Base-by-base conservation (phyloP, 2,888 invertebrate species). In the Megastigmus dorsalis region DNA sequence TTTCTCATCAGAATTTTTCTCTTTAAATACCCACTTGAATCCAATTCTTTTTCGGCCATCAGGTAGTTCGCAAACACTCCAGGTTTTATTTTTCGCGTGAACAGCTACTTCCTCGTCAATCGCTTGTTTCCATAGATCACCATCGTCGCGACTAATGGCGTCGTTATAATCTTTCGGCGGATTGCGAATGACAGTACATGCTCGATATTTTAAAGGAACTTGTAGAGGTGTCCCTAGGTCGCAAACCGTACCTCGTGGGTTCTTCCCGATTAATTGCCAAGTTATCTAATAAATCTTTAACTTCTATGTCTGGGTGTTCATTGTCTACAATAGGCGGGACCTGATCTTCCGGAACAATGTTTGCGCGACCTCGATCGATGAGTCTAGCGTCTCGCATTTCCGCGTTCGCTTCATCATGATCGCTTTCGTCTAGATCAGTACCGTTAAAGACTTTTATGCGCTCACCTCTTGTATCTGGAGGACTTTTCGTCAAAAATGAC, bases 401-500 rank as follows among this genome's bases (percentile, higher is more conserved):
- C n/a, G n/a, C n/a, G n/a, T n/a, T n/a, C 13, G 18, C 13, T 4
- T 26, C 5, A 13, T 23, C 13, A 20, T 3, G 23, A 28, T 3
- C 23, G 38, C 36, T 54, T 10, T 36, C 43, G n/a, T 4, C 9
- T 2, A 28, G 20, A 48, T 18, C 38, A 50, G 3, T 15, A n/a
- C n/a, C n/a, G 15, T 57, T n/a, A 55, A 50, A 59, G 3, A 20
- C 13, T 26, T 26, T 38, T 3, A 15, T 18, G 60, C n/a, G n/a
- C n/a, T 26, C 30, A 15, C 28, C 0, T 2, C 0, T 59, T 41
- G 0, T 1, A 41, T 6, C 10, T 23, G 6, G n/a, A n/a, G n/a
- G n/a, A n/a, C 13, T 48, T 70, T 68, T 77, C 72, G n/a, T 75
- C 18, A 38, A 77, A 77, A 62, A 62, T 71, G 3, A 74, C 74